A percentile compares a stretch with the other conserved stretches of the same genome.
Evolutionary conservation across 2,113 vertebrate genomes (phyloP).

Genomic region (Prinia subflava): DNA sequence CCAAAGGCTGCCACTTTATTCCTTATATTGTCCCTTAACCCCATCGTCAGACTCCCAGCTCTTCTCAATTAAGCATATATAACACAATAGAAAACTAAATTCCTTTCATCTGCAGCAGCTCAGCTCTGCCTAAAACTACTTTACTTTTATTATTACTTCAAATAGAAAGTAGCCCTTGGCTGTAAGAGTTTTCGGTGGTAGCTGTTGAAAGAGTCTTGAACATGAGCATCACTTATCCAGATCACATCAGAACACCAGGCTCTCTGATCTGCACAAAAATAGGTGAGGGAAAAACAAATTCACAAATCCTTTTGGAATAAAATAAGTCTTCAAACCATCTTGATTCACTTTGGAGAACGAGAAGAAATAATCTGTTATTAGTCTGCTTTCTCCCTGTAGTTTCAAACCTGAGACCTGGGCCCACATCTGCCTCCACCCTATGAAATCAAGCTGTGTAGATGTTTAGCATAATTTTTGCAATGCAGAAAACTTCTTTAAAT

Average conservation of each 20-base stretch:
- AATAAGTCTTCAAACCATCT: background rate
- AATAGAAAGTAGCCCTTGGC: background rate
- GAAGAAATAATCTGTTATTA: background rate
- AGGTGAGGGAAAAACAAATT: background rate
- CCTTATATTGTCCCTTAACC: background rate
- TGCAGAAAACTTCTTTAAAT: background rate
- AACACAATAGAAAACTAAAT: background rate
- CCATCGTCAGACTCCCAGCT: background rate
- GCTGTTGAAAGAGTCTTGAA: background rate
- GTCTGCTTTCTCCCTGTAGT: background rate
- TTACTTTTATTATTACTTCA: background rate
- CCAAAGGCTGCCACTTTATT: background rate
- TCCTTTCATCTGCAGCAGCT: background rate
- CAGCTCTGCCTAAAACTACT: background rate
- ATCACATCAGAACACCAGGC: background rate
- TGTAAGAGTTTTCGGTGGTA: background rate
- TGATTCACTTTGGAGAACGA: background rate
- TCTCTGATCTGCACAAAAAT: background rate
- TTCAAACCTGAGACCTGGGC: background rate
- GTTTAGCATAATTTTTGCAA: background rate
- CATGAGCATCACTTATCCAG: background rate
- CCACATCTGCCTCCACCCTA: accelerated
- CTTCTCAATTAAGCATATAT: background rate
- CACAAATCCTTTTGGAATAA: background rate
- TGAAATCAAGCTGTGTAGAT: background rate